Evolutionary conservation across 2,113 vertebrate genomes (phyloP).

Genomic region (Trinectes maculatus): DNA sequence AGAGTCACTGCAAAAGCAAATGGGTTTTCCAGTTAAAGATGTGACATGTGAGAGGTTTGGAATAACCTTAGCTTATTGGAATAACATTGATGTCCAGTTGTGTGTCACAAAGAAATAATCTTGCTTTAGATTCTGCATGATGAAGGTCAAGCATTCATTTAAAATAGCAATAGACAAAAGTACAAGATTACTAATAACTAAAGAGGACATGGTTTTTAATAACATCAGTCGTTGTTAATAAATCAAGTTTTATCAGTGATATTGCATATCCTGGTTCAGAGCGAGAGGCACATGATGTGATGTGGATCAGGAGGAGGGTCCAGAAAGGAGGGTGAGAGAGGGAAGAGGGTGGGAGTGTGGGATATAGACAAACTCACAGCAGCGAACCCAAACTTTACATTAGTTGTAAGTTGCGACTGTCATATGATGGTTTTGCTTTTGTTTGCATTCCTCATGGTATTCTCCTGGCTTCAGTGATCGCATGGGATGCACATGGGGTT

Average conservation of each 20-base stretch:
- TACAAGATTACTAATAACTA: background rate
- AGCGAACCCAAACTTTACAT: slow-evolving; percentile 48
- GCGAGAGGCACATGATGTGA: slow-evolving; percentile 10
- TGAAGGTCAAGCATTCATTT: slow-evolving; percentile 7
- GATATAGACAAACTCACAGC: slow-evolving; percentile 28
- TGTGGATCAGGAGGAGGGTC: slow-evolving; percentile 52
- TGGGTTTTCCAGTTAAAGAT: background rate
- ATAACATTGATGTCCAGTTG: background rate
- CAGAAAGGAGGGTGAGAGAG: slow-evolving; percentile 13
- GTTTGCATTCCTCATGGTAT: slow-evolving; percentile 52
- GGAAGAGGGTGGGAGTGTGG: slow-evolving; percentile 30
- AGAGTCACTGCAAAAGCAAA: background rate
- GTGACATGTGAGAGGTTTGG: background rate
- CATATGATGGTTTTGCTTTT: slow-evolving; percentile 47
- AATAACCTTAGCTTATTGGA: too few relatives aligned
- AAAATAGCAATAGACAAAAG: background rate
- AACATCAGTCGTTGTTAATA: background rate
- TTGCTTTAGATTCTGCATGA: background rate
- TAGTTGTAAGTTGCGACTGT: slow-evolving; percentile 37
- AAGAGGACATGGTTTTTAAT: background rate
- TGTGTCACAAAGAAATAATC: background rate
- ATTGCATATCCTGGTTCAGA: slow-evolving; percentile 1
- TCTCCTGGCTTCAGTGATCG: slow-evolving; percentile 48
- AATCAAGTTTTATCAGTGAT: background rate
- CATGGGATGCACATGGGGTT: slow-evolving; percentile 52